Conservation (phyloP, 2,113 vertebrate species). For the Malurus elegans region DNA sequence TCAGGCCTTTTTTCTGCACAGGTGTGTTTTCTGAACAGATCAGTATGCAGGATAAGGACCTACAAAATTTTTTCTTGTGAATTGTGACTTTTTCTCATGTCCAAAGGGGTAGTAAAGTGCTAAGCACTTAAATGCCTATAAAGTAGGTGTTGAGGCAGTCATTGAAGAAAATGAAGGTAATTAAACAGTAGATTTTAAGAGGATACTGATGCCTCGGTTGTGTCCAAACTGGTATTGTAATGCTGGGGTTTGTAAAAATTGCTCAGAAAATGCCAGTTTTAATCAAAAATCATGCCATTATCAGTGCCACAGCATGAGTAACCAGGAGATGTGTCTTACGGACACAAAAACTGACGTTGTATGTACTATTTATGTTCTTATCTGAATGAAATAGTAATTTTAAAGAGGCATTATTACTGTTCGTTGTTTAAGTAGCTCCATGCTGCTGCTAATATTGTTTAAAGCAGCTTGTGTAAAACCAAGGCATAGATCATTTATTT, state of each 20-base stretch:
- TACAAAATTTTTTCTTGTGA: accelerated
- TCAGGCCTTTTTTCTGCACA: not conserved
- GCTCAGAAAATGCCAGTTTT: not conserved
- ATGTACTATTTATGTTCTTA: not conserved
- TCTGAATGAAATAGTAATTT: not conserved
- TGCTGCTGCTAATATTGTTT: not conserved
- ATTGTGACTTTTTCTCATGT: not conserved
- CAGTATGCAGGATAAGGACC: not conserved
- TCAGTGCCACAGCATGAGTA: not conserved
- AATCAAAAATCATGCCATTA: accelerated
- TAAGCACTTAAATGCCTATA: not conserved
- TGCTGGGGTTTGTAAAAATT: not conserved
- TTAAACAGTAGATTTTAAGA: not conserved
- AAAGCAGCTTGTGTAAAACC: not conserved
- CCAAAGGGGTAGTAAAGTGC: not conserved
- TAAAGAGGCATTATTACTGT: not conserved
- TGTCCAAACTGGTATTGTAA: not conserved
- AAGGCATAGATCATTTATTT: not conserved
- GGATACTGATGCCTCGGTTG: not conserved
- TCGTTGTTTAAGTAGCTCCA: not conserved
- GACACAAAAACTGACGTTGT: not conserved
- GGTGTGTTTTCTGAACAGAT: not conserved
- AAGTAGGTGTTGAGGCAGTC: not conserved
- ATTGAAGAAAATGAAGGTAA: not conserved
- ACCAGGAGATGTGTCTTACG: not conserved